phyloP scores from a whole-genome alignment of 2,797 vertebrate species.

The Bufotes viridis region DNA sequence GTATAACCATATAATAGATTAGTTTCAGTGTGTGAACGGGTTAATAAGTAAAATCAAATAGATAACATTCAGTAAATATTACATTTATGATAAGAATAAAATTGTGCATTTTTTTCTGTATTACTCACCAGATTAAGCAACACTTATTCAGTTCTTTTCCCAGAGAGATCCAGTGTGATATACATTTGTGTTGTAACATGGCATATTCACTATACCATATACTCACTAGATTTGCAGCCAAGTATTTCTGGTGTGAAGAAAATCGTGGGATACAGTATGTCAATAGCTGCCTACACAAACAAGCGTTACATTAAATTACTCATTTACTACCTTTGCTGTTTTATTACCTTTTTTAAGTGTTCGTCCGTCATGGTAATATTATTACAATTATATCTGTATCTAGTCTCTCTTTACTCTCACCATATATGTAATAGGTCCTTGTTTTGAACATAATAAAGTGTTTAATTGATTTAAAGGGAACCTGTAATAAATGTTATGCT shows the following conservation, averaged over 20 bases:
- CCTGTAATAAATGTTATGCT: no score
- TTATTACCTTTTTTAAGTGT: neutral
- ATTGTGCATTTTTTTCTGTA: neutral
- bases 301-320: neutral
- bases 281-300: slow-evolving; percentile 13
- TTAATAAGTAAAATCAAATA: neutral
- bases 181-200: neutral
- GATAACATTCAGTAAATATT: neutral
- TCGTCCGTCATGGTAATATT: no score
- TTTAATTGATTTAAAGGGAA: no score
- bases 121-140: neutral
- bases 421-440: no score
- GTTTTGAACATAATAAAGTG: no score
- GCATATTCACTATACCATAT: slow-evolving; percentile 3
- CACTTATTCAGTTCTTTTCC: neutral
- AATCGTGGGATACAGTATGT: neutral
- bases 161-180: neutral
- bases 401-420: no score
- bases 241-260: neutral
- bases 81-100: neutral
- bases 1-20: neutral
- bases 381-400: no score
- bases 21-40: neutral
- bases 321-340: neutral
- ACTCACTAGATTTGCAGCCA: neutral